These are phyloP conservation scores for Pseudorhiza aurosa DNA, from an alignment of 30 jellyfish, hydroid and myxozoan genomes.

Conservation along the genomic window DNA sequence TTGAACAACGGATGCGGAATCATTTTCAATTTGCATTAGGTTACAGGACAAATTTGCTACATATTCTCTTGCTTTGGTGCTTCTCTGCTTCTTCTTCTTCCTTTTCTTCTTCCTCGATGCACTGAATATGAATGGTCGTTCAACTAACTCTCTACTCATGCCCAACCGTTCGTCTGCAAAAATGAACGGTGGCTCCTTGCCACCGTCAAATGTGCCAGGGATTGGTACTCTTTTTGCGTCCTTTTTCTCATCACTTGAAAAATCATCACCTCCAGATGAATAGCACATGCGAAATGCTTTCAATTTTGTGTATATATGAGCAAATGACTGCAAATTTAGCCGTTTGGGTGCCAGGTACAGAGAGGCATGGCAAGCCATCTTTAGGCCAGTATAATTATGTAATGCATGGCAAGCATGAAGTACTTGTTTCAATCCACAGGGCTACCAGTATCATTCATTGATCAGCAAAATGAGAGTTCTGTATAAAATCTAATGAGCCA, in stretches of 20 bases:
- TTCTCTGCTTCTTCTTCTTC: slow-evolving; percentile 20
- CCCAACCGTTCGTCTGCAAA: neutral
- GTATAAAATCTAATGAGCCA: too few species aligned
- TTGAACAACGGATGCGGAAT: neutral
- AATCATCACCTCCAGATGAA: neutral
- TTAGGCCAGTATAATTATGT: too few species aligned
- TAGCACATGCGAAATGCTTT: neutral
- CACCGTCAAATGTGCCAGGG: too few species aligned
- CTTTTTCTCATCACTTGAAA: neutral
- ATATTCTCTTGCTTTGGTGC: neutral
- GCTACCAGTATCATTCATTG: too few species aligned
- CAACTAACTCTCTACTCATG: neutral
- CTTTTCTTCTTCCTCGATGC: slow-evolving; percentile 12
- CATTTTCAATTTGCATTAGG: neutral
- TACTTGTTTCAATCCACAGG: too few species aligned
- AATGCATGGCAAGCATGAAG: too few species aligned
- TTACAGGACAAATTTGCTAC: neutral
- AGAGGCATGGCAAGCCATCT: too few species aligned
- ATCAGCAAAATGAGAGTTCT: too few species aligned
- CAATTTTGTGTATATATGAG: too few species aligned
- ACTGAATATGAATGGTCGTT: slow-evolving; percentile 29
- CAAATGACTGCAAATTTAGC: neutral
- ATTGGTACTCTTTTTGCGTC: neutral
- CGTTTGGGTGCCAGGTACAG: too few species aligned
- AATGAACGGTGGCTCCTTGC: slow-evolving; percentile 1